Conservation (phyloP, 2,888 invertebrate genomes). For the Drosophila ustulata region DNA sequence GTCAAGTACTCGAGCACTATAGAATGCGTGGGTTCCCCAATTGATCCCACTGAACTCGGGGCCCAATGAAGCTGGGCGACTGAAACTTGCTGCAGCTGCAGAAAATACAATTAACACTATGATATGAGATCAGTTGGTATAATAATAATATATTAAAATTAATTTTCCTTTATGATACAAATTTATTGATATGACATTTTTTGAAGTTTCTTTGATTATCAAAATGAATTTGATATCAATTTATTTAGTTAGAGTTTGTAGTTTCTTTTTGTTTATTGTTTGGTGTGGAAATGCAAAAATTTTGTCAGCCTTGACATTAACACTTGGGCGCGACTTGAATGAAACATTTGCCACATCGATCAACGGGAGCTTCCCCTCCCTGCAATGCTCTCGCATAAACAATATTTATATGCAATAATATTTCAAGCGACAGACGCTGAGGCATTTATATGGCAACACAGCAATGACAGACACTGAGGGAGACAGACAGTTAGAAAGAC, state of each 20-base stretch:
- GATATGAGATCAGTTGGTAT: too few species aligned
- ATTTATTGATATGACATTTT: neutral
- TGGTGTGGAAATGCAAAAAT: slow-evolving; percentile 19
- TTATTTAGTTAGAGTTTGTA: too few species aligned
- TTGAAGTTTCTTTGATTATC: too few species aligned
- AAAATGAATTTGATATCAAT: too few species aligned
- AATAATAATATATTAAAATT: too few species aligned
- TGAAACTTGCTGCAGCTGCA: too few species aligned
- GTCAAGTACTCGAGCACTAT: neutral
- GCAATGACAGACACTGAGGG: too few species aligned
- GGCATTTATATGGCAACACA: slow-evolving; percentile 21
- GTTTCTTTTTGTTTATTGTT: too few species aligned
- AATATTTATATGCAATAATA: slow-evolving; percentile 60
- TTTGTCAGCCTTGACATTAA: slow-evolving; percentile 26
- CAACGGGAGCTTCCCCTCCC: slow-evolving; percentile 33
- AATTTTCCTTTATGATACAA: too few species aligned
- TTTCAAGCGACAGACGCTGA: slow-evolving; percentile 34
- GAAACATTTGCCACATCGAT: slow-evolving; percentile 71
- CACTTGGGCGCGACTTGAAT: slow-evolving; percentile 32
- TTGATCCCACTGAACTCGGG: slow-evolving; percentile 2
- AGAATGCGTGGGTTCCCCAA: neutral
- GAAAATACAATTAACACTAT: too few species aligned
- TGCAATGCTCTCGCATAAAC: slow-evolving; percentile 16
- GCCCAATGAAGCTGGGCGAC: neutral
- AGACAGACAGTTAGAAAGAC: slow-evolving; percentile 31